Evolutionary conservation across 2,113 vertebrate genomes (phyloP).

Genomic region (Romanogobio albipinnatus): DNA sequence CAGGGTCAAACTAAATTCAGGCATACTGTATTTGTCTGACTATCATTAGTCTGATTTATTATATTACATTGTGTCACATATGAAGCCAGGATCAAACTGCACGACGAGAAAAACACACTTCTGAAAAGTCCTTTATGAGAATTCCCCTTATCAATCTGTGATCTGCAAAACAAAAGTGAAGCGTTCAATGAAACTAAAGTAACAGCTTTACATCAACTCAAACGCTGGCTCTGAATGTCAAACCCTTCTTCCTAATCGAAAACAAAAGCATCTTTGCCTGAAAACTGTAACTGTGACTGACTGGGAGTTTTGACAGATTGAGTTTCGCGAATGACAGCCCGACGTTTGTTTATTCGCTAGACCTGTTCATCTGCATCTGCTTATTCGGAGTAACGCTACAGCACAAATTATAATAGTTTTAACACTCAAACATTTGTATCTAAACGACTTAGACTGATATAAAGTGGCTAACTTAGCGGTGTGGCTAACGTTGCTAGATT

Average conservation of each 20-base stretch:
- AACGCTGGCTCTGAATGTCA: neutral
- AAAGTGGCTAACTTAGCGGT: slow-evolving; percentile 4
- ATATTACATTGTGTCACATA: neutral
- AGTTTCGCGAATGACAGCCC: neutral
- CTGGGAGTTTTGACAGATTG: neutral
- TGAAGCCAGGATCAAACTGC: neutral
- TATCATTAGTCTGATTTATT: neutral
- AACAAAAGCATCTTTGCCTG: neutral
- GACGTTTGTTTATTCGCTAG: neutral
- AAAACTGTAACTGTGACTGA: neutral
- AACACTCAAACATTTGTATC: neutral
- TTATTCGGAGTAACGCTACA: neutral
- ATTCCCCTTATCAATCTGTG: neutral
- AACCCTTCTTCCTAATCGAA: neutral
- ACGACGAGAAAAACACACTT: neutral
- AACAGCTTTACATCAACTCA: neutral
- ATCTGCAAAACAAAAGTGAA: slow-evolving; percentile 8
- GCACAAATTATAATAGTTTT: neutral
- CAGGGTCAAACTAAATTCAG: neutral
- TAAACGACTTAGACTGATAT: neutral
- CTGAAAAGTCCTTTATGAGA: neutral
- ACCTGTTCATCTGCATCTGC: neutral
- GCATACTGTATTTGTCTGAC: neutral
- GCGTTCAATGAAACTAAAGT: neutral
- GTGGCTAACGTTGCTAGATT: slow-evolving; percentile 17